phyloP scores from a whole-genome alignment of 2,113 vertebrate species.

The Lagopus muta region DNA sequence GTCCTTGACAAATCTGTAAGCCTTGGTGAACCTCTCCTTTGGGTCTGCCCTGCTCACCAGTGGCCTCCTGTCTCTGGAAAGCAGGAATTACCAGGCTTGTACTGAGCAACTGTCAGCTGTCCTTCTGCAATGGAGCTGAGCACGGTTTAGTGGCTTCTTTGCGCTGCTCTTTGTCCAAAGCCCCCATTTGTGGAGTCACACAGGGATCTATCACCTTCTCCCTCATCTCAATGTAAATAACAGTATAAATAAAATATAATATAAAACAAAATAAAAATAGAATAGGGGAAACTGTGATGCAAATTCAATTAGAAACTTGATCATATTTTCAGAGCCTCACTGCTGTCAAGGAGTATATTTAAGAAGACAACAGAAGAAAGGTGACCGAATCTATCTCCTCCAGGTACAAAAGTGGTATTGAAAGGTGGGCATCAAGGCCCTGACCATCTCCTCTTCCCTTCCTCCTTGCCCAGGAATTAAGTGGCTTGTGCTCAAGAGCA shows the following conservation, averaged over 20 bases:
- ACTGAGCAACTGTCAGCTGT: fast-evolving
- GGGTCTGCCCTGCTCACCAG: not conserved
- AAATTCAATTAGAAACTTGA: not conserved
- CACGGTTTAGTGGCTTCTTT: not conserved
- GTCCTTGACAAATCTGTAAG: not conserved
- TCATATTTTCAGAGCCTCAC: not conserved
- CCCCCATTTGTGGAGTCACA: not conserved
- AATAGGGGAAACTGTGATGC: not conserved
- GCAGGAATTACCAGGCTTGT: not conserved
- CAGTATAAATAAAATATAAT: no score
- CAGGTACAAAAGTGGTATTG: not conserved
- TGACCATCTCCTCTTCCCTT: not conserved
- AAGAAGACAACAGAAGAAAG: not conserved
- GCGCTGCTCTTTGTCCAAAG: not conserved
- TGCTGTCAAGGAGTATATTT: not conserved
- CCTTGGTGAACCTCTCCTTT: not conserved
- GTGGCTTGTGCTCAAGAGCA: not conserved
- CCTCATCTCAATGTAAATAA: not conserved
- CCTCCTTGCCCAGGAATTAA: not conserved
- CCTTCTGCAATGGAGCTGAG: not conserved
- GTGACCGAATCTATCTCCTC: not conserved
- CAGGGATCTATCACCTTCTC: not conserved
- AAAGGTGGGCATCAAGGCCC: no score
- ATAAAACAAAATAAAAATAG: no score
- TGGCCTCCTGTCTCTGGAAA: not conserved